phyloP scores from a whole-genome alignment of 2,113 vertebrate species.

The Harpagus bidentatus region DNA sequence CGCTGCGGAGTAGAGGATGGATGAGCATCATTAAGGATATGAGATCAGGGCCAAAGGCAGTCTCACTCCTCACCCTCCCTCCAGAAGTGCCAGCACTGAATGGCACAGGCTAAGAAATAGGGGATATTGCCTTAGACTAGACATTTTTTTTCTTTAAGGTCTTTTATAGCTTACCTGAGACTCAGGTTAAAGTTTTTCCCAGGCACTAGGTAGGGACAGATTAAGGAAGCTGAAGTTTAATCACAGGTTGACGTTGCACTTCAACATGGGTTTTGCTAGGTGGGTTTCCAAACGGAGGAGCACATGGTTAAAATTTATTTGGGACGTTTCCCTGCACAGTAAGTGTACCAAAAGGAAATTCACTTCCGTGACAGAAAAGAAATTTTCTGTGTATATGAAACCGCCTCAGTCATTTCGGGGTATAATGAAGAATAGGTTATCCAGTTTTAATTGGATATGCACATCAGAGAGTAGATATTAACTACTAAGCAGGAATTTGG shows the following conservation, averaged over 20 bases:
- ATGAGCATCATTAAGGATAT: neutral
- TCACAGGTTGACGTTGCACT: neutral
- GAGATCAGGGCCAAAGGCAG: neutral
- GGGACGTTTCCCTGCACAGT: neutral
- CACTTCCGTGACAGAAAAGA: neutral
- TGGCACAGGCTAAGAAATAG: neutral
- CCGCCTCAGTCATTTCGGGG: neutral
- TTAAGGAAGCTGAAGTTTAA: neutral
- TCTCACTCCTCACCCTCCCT: neutral
- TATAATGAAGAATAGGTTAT: neutral
- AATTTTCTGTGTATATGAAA: neutral
- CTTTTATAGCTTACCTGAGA: neutral
- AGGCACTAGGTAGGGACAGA: neutral
- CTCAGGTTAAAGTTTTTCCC: neutral
- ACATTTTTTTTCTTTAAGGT: neutral
- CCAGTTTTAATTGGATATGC: neutral
- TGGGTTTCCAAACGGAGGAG: neutral
- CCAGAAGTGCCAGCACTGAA: neutral
- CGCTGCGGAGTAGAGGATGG: rapidly evolving
- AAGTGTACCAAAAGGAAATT: neutral
- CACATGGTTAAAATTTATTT: neutral
- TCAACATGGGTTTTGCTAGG: neutral
- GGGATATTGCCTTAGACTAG: neutral
- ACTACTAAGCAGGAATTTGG: neutral
- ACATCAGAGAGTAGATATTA: neutral